Conservation (phyloP, 1,140 invertebrate genomes). For the Cepaea nemoralis region DNA sequence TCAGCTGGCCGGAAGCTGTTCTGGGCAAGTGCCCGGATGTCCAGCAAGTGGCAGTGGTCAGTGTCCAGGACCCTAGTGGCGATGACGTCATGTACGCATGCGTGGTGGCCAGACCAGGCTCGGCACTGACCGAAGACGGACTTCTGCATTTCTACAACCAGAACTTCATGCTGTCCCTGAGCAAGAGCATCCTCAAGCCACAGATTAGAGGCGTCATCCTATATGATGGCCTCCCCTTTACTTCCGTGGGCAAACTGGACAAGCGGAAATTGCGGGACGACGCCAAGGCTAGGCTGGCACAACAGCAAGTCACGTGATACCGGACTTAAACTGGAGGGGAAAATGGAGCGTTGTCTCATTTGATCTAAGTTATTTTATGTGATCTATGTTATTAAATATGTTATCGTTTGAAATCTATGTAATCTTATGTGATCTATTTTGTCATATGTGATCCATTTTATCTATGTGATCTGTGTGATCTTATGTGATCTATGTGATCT, state of each 20-base stretch:
- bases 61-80: neutral
- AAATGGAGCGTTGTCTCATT: neutral
- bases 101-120: neutral
- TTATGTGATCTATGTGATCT: too few species aligned
- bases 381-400: too few species aligned
- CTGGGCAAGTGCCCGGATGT: constrained; percentile 23
- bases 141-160: neutral
- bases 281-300: neutral
- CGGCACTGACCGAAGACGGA: neutral
- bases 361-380: too few species aligned
- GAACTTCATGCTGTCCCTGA: neutral
- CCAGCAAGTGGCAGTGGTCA: neutral
- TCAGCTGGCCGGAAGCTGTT: constrained; percentile 5
- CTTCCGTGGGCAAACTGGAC: neutral
- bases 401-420: too few species aligned
- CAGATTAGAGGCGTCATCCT: neutral
- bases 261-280: constrained; percentile 4
- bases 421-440: too few species aligned
- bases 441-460: too few species aligned
- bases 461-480: too few species aligned
- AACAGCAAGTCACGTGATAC: neutral
- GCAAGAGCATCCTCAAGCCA: neutral
- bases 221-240: neutral
- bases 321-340: neutral
- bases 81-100: neutral